Conservation (phyloP, 1,140 invertebrate species). For the Telenomus remus region DNA sequence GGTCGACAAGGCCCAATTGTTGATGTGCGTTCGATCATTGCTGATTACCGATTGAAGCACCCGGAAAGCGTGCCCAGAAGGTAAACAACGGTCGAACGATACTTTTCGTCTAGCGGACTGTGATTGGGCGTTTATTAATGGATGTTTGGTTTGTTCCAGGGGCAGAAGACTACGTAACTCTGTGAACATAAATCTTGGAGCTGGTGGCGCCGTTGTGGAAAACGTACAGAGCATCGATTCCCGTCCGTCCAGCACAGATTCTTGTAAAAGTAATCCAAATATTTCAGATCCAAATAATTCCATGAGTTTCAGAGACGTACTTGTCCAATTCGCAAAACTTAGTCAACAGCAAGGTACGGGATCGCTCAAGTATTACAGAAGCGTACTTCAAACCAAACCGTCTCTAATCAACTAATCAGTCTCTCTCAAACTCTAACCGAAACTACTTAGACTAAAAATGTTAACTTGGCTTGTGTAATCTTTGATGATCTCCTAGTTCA, state of each 20-base stretch:
- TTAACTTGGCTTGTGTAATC: slow-evolving; percentile 26
- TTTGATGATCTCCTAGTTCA: slow-evolving; percentile 29
- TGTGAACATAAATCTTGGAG: slow-evolving; percentile 68
- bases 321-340: slow-evolving; percentile 85
- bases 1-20: slow-evolving; percentile 85
- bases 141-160: slow-evolving; percentile 40
- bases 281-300: slow-evolving; percentile 66
- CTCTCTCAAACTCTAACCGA: no score
- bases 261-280: slow-evolving; percentile 74
- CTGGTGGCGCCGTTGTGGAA: slow-evolving; percentile 72
- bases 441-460: no score
- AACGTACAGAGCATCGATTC: slow-evolving; percentile 68
- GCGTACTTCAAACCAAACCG: slow-evolving; percentile 4
- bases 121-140: not conserved
- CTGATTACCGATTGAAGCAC: slow-evolving; percentile 85
- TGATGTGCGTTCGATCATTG: slow-evolving; percentile 88
- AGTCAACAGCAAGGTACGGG: slow-evolving; percentile 75
- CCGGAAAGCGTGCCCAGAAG: slow-evolving; percentile 82
- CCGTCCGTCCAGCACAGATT: slow-evolving; percentile 75
- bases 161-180: slow-evolving; percentile 73
- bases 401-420: not conserved
- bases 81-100: slow-evolving; percentile 33
- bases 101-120: not conserved
- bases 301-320: slow-evolving; percentile 83
- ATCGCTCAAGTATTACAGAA: slow-evolving; percentile 39